phyloP scores from a whole-genome alignment of 2,113 vertebrate genomes.

The Tor tambroides region DNA sequence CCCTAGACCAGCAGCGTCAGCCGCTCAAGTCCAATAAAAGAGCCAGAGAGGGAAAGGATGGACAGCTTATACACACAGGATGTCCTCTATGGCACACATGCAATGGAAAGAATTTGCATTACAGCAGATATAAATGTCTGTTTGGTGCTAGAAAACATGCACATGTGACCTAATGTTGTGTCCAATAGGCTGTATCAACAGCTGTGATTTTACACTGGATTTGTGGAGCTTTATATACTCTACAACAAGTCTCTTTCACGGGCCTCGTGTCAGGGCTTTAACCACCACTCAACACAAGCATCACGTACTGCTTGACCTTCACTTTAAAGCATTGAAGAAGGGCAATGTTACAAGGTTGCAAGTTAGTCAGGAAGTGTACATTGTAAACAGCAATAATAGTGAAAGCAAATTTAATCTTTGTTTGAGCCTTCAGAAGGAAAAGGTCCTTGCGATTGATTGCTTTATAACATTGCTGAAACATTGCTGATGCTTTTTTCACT shows the following conservation, averaged over 20 bases:
- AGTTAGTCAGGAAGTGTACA: constrained; percentile 1
- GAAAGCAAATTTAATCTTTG: neutral
- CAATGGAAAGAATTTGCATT: neutral
- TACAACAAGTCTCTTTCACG: neutral
- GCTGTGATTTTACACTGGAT: constrained; percentile 8
- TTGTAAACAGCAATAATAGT: neutral
- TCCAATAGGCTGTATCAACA: constrained; percentile 9
- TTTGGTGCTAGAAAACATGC: constrained; percentile 13
- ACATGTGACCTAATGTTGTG: neutral
- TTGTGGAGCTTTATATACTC: neutral
- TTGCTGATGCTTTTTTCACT: neutral
- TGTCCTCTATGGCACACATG: constrained; percentile 29
- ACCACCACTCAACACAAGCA: constrained; percentile 2
- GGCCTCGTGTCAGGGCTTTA: constrained; percentile 16
- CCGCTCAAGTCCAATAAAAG: constrained; percentile 27
- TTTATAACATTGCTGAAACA: neutral
- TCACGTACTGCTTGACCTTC: constrained; percentile 19
- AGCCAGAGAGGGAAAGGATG: constrained; percentile 25
- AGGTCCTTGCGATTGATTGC: neutral
- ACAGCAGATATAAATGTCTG: constrained; percentile 20
- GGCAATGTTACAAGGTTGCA: neutral
- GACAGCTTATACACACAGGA: constrained; percentile 44
- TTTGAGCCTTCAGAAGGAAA: neutral
- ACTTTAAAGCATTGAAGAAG: neutral
- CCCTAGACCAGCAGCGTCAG: constrained; percentile 24